phyloP scores from a whole-genome alignment of 2,113 vertebrate genomes.

The Sorex araneus region DNA sequence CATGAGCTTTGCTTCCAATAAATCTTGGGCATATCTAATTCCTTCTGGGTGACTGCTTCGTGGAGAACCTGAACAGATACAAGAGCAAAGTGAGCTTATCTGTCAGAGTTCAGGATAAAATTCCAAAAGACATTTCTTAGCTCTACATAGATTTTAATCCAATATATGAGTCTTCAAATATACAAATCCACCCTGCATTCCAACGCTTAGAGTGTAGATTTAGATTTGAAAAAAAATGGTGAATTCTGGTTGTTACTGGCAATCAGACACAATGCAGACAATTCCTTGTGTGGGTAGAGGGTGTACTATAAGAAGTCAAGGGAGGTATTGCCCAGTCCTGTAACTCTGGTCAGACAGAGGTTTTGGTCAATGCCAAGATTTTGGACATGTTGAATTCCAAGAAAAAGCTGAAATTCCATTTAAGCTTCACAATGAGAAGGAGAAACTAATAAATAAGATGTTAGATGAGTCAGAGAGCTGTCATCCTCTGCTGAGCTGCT shows the following conservation, averaged over 20 bases:
- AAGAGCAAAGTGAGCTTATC: conserved; percentile 26
- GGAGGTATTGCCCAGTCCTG: not conserved
- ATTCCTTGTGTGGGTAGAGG: not conserved
- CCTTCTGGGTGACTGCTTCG: conserved; percentile 23
- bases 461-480: conserved; percentile 68
- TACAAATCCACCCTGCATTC: not conserved
- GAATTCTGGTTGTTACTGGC: not conserved
- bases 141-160: conserved; percentile 36
- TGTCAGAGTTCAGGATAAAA: conserved; percentile 22
- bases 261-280: not conserved
- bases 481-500: conserved; percentile 63
- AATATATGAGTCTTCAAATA: not conserved
- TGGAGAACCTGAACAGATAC: not conserved
- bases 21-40: not conserved
- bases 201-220: not conserved
- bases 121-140: conserved; percentile 22
- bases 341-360: not conserved
- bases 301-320: not conserved
- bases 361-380: conserved; percentile 36
- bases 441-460: conserved; percentile 70
- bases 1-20: not conserved
- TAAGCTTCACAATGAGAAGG: conserved; percentile 56
- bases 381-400: conserved; percentile 50
- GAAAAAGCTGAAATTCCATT: conserved; percentile 67
- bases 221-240: conserved; percentile 6